A percentile compares a stretch with the other conserved stretches of the same genome.
phyloP scores from a whole-genome alignment of 1,140 invertebrate species.

The Lethrus apterus region DNA sequence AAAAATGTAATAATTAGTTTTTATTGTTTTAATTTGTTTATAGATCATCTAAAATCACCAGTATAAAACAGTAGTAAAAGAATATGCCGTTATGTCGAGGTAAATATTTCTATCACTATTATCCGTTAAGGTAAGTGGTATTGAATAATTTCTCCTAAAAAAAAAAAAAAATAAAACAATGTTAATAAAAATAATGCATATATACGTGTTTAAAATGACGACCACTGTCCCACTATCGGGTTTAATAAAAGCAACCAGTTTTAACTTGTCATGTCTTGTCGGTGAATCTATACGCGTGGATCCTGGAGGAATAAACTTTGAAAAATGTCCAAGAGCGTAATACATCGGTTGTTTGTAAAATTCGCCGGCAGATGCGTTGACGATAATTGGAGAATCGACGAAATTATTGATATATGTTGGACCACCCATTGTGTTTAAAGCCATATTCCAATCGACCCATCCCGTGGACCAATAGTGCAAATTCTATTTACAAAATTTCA shows the following conservation, averaged over 20 bases:
- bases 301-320: slow-evolving; percentile 51
- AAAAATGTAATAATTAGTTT: too few relatives aligned
- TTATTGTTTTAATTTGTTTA: too few relatives aligned
- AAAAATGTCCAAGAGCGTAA: slow-evolving; percentile 63
- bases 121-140: too few relatives aligned
- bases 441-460: slow-evolving; percentile 73
- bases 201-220: slow-evolving; percentile 33
- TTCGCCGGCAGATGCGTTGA: slow-evolving; percentile 46
- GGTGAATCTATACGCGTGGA: slow-evolving; percentile 39
- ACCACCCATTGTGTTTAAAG: slow-evolving; percentile 56
- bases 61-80: too few relatives aligned
- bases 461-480: slow-evolving; percentile 51
- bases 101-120: too few relatives aligned
- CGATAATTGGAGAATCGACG: slow-evolving; percentile 62
- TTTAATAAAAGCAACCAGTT: slow-evolving; percentile 43
- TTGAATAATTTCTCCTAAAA: too few relatives aligned
- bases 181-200: too few relatives aligned
- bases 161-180: too few relatives aligned
- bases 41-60: too few relatives aligned
- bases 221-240: slow-evolving; percentile 46
- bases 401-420: slow-evolving; percentile 61
- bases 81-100: too few relatives aligned
- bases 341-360: slow-evolving; percentile 69
- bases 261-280: slow-evolving; percentile 21
- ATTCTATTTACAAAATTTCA: slow-evolving; percentile 40